These are phyloP conservation scores for Beroe ovata DNA, from an alignment of 37 sponge, comb jelly and placozoan genomes.

Conservation along the genomic window DNA sequence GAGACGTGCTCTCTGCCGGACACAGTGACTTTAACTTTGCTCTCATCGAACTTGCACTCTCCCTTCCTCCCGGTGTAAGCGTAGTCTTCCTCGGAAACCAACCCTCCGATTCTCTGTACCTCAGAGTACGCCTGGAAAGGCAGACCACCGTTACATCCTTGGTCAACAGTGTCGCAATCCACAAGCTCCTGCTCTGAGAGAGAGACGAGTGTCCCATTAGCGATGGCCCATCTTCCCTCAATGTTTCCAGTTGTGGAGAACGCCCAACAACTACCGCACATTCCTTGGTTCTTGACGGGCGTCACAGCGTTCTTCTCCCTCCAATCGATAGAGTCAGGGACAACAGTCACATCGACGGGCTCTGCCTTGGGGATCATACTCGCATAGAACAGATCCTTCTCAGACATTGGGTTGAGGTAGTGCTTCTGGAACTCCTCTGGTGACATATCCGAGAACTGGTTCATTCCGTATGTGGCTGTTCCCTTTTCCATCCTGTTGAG, in stretches of 20 bases:
- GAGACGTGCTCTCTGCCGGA: constrained; percentile 16
- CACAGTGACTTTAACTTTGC: constrained; percentile 40
- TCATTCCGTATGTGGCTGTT: constrained; percentile 58
- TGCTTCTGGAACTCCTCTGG: constrained; percentile 9
- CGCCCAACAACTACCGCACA: constrained; percentile 70
- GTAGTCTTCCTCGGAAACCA: constrained; percentile 67
- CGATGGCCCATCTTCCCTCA: constrained; percentile 67
- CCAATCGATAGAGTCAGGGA: constrained; percentile 30
- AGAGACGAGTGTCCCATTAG: constrained; percentile 58
- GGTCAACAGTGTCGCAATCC: constrained; percentile 69
- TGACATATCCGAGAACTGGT: constrained; percentile 37
- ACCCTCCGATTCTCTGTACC: constrained; percentile 68
- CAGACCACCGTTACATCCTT: constrained; percentile 70
- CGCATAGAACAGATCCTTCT: background rate
- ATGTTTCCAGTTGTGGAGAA: constrained; percentile 71
- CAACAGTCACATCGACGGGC: background rate
- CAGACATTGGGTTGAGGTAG: constrained; percentile 18
- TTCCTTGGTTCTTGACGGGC: constrained; percentile 74
- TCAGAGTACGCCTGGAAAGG: constrained; percentile 68
- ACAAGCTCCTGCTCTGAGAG: constrained; percentile 69
- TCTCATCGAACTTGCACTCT: constrained; percentile 63
- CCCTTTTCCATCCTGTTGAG: constrained; percentile 35
- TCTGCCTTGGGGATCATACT: constrained; percentile 15
- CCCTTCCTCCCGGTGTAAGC: constrained; percentile 64
- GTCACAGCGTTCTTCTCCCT: constrained; percentile 70